Evolutionary conservation across 2,888 invertebrate species (phyloP).

Genomic region (Prosopocoilus inquinatus): DNA sequence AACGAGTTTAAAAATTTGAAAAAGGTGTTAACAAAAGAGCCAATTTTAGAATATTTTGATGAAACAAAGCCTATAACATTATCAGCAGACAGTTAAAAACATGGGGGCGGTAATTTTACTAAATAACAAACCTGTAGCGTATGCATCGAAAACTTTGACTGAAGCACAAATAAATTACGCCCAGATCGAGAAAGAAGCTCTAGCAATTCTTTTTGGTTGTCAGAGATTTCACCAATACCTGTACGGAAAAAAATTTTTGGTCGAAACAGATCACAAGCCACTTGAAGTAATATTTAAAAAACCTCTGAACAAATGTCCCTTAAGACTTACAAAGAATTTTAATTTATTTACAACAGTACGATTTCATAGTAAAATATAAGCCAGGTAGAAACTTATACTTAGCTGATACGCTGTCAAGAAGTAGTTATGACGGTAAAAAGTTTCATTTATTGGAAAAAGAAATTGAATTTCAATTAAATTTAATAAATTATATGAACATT

Average conservation of each 20-base stretch:
- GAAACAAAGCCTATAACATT: slow-evolving; percentile 4
- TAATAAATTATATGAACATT: background rate
- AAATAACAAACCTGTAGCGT: slow-evolving; percentile 38
- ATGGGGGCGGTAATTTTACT: slow-evolving; percentile 40
- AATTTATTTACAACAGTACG: background rate
- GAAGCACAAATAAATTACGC: background rate
- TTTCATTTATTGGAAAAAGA: background rate
- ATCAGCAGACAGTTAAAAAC: slow-evolving; percentile 18
- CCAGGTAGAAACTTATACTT: background rate
- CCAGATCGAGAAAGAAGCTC: background rate
- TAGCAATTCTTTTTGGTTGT: background rate
- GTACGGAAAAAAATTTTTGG: too few species aligned
- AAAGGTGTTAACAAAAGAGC: slow-evolving; percentile 11
- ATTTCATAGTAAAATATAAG: background rate
- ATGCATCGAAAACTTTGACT: slow-evolving; percentile 34
- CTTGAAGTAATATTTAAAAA: too few species aligned
- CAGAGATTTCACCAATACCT: too few species aligned
- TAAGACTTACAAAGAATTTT: slow-evolving; percentile 5
- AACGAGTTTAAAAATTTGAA: slow-evolving; percentile 23
- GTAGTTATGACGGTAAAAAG: background rate
- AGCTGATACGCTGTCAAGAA: background rate
- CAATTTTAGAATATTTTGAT: slow-evolving; percentile 18
- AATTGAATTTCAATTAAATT: background rate
- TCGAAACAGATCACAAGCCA: too few species aligned
- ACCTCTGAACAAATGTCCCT: background rate